Conservation (phyloP, 2,113 vertebrate species). For the Cavia aperea region DNA sequence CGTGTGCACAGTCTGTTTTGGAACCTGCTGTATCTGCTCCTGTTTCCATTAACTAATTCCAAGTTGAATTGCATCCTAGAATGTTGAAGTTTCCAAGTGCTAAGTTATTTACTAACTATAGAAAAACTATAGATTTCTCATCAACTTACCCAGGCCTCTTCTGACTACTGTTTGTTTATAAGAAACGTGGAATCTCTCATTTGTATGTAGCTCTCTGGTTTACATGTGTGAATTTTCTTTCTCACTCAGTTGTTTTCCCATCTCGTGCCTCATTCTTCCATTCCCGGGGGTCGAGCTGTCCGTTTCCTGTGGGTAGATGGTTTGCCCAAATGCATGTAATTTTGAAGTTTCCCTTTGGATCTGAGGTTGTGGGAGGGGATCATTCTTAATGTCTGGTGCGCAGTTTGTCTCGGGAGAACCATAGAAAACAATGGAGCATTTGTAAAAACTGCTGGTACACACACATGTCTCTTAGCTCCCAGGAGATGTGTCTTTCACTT, state of each 20-base stretch:
- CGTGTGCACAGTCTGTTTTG: slow-evolving; percentile 10
- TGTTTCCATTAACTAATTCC: slow-evolving; percentile 39
- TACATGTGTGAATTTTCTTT: slow-evolving; percentile 21
- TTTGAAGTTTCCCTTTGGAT: slow-evolving; percentile 17
- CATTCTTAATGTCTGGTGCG: slow-evolving; percentile 28
- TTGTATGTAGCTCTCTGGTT: not conserved
- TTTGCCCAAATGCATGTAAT: slow-evolving; percentile 51
- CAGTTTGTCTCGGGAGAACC: slow-evolving; percentile 52
- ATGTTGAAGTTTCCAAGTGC: slow-evolving; percentile 35
- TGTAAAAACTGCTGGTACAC: slow-evolving; percentile 56
- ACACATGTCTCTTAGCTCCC: slow-evolving; percentile 68
- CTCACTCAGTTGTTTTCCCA: slow-evolving; percentile 56
- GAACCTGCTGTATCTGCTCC: not conserved
- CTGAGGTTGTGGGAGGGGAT: slow-evolving; percentile 37
- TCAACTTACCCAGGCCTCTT: not conserved
- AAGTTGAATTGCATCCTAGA: slow-evolving; percentile 36
- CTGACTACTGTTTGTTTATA: not conserved
- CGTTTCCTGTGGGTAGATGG: slow-evolving; percentile 54
- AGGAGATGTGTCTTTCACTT: slow-evolving; percentile 63
- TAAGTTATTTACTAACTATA: slow-evolving; percentile 38
- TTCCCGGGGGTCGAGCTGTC: slow-evolving; percentile 38
- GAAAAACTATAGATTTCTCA: slow-evolving; percentile 22
- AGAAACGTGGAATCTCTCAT: not conserved
- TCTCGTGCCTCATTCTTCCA: slow-evolving; percentile 38
- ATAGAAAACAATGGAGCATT: slow-evolving; percentile 61